Evolutionary conservation across 2,888 invertebrate species (phyloP), one percentile per base, ranked within the genome.

Genomic region (Campopleginae sp.): DNA sequence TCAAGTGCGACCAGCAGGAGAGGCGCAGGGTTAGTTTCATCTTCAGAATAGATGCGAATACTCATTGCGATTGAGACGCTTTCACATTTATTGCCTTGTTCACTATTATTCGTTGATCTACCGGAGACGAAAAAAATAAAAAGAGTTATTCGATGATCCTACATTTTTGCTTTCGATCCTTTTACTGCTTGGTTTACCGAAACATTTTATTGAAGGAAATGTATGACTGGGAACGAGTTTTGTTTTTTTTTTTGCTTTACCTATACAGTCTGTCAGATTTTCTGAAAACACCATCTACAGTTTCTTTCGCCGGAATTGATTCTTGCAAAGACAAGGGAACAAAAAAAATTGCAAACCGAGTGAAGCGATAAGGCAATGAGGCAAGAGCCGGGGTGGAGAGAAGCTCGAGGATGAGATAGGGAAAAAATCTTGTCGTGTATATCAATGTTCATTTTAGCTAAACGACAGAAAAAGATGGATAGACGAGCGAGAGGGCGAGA

Each of bases 341-440:
- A 31, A 38, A 46, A 65, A n/a, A 48, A 65, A 46, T 44, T 48
- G 82, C 27, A 72, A 63, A 72, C 84, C 58, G 58, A 78, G 77
- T 81, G 74, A 77, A 81, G 85, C 78, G 78, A 77, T 82, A 65
- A 76, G 85, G 79, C 76, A 72, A 82, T 31, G 85, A 71, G 80
- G 70, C 76, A 82, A 79, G 76, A 80, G 51, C 33, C 74, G 46
- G 48, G 68, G 65, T 44, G 14, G 58, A 54, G 46, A 66, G 66
- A 54, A 78, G 33, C 71, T 19, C 19, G 58, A n/a, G 10, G 72
- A 75, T 44, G 51, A 31, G 44, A 44, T 12, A 0, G 19, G 68
- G 68, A 27, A 68, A 79, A 78, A 74, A 78, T 80, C 76, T 71
- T 61, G 76, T 75, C 74, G 74, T 46, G 54, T 61, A 78, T 27